Conservation (phyloP, 2,888 invertebrate genomes). For the Heliconius ethilla region DNA sequence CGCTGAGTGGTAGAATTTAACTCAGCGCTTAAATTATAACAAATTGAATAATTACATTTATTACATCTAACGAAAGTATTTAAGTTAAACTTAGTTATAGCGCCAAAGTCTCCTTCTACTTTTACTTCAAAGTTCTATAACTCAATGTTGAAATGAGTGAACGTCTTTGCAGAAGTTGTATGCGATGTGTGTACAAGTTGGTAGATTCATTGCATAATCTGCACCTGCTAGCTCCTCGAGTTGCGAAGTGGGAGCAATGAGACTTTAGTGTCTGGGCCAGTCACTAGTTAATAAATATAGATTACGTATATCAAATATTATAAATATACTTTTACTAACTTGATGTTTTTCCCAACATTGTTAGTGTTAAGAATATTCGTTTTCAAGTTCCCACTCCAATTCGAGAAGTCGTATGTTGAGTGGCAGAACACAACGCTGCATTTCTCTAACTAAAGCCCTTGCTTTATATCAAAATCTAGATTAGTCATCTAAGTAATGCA, state of each 20-base stretch:
- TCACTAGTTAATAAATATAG: not conserved
- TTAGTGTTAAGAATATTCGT: too few relatives aligned
- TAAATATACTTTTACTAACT: too few relatives aligned
- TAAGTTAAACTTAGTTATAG: not conserved
- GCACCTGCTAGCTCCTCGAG: not conserved
- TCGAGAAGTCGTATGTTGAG: too few relatives aligned
- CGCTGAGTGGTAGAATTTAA: too few relatives aligned
- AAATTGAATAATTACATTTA: not conserved
- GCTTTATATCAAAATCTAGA: too few relatives aligned
- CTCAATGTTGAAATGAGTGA: conserved; percentile 11
- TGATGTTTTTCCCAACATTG: too few relatives aligned
- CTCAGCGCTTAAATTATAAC: too few relatives aligned
- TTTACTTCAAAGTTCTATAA: conserved; percentile 1
- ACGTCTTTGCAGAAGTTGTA: not conserved
- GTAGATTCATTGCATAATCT: conserved; percentile 10
- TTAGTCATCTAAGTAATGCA: too few relatives aligned
- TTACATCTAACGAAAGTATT: not conserved
- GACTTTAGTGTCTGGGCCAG: not conserved
- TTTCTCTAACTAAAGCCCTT: too few relatives aligned
- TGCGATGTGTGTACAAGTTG: conserved; percentile 9
- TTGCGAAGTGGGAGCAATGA: not conserved
- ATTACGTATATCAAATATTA: too few relatives aligned
- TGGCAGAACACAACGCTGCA: too few relatives aligned
- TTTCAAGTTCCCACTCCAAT: too few relatives aligned
- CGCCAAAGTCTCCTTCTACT: not conserved